Evolutionary conservation across 2,113 vertebrate genomes (phyloP), one percentile per base, ranked within the genome.

Genomic region (Rhegmatorhina hoffmannsi): DNA sequence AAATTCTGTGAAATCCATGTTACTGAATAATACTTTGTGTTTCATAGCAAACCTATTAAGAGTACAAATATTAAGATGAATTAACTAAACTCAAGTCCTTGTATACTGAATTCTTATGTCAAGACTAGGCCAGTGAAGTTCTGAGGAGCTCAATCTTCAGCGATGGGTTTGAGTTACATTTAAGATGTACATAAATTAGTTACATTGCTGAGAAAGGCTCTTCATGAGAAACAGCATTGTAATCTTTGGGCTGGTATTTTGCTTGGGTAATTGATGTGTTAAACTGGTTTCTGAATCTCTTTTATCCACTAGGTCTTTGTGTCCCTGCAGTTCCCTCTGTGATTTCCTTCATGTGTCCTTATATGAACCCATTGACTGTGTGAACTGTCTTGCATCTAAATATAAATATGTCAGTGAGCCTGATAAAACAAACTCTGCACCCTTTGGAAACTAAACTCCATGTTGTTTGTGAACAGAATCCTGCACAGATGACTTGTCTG

Each of bases 341-440:
- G 38, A 59, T 89, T 96, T 95, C 73, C 64, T 86, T 90, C 55
- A 21, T 43, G 44, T 76, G 73, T 92, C 95, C 86, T 94, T 84
- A 87, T 5, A 81, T 72, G 95, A 97, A 93, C 94, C 46, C n/a
- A 20, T 36, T 81, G 90, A 76, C 84, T 91, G 55, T 63, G 1
- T 76, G 87, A 90, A 91, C 78, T 89, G 68, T 68, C 92, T 96
- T 87, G 34, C n/a, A 84, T 90, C 86, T 92, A 75, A 70, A 86
- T 89, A 94, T 86, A 96, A 96, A 94, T 91, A 84, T 58, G 73
- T 84, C 76, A 90, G 60, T 60, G 46, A 75, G 80, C 86, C 72
- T 93, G 88, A 93, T 94, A 78, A 93, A 92, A 87, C 69, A 93
- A 87, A 84, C 28, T 44, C 60, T n/a, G 49, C 67, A 21, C 88